A percentile compares a stretch with the other conserved stretches of the same genome.
Conservation (phyloP, 2,888 invertebrate genomes). For the Anticlea derivata region DNA sequence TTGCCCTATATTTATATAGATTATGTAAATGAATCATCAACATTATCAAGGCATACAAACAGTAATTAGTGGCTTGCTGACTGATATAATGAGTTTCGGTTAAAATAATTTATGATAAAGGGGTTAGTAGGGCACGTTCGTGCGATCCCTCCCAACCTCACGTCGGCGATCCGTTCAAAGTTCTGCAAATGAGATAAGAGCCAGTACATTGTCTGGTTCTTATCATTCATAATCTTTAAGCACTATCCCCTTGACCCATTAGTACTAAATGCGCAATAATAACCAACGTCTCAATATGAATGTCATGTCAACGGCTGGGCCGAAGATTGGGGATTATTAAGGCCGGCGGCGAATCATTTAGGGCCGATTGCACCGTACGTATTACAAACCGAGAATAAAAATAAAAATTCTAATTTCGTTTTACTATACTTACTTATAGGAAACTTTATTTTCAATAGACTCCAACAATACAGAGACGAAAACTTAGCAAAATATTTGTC, state of each 20-base stretch:
- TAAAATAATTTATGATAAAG: conserved; percentile 47
- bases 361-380: too few species aligned
- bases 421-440: too few species aligned
- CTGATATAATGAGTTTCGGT: conserved; percentile 30
- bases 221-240: conserved; percentile 51
- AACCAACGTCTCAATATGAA: conserved; percentile 19
- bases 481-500: too few species aligned
- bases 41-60: conserved; percentile 19
- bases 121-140: conserved; percentile 63
- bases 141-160: conserved; percentile 36
- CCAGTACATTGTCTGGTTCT: conserved; percentile 46
- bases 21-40: conserved; percentile 19
- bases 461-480: too few species aligned
- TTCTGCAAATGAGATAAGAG: conserved; percentile 49
- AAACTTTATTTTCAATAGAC: too few species aligned
- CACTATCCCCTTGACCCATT: conserved; percentile 65
- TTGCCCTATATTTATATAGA: conserved; percentile 22
- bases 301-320: conserved; percentile 12
- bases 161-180: conserved; percentile 36
- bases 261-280: conserved; percentile 60
- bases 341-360: conserved; percentile 38
- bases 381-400: too few species aligned
- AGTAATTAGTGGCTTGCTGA: conserved; percentile 21
- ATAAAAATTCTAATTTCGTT: too few species aligned
- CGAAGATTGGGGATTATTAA: conserved; percentile 41